A percentile compares a stretch with the other conserved stretches of the same genome.
These are phyloP conservation scores for Betta splendens DNA, from an alignment of 2,797 vertebrate genomes.

Conservation along the genomic window DNA sequence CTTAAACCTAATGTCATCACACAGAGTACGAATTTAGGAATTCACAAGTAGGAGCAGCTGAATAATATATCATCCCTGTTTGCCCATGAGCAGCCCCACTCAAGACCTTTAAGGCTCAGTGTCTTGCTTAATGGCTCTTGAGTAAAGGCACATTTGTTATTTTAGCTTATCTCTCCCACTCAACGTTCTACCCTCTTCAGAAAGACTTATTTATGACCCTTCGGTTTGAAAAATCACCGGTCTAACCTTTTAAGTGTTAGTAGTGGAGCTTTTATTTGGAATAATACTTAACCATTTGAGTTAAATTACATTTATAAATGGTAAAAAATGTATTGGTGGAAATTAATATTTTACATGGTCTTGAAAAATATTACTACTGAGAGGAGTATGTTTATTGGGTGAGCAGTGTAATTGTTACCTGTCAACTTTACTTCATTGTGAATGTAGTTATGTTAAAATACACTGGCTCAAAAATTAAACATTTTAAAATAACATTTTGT, in stretches of 20 bases:
- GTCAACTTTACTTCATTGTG: too few relatives aligned
- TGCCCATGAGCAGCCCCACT: constrained; percentile 17
- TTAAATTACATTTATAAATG: too few relatives aligned
- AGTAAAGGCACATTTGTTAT: background rate
- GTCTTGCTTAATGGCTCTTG: background rate
- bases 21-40: constrained; percentile 18
- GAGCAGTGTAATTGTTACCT: too few relatives aligned
- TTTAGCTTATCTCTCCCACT: background rate
- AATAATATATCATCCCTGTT: constrained; percentile 37
- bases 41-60: constrained; percentile 20
- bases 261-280: background rate
- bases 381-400: too few relatives aligned
- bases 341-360: too few relatives aligned
- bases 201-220: background rate
- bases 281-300: too few relatives aligned
- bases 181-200: background rate
- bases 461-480: too few relatives aligned
- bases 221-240: background rate
- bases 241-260: background rate
- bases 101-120: constrained; percentile 1
- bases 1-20: constrained; percentile 21
- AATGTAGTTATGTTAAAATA: too few relatives aligned
- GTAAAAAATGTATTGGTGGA: too few relatives aligned
- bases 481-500: too few relatives aligned
- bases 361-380: too few relatives aligned